Percentiles rank a stretch among this genome's conserved stretches.
These are phyloP conservation scores for Morpho achilles DNA, from an alignment of 2,888 invertebrate genomes.

Conservation along the genomic window DNA sequence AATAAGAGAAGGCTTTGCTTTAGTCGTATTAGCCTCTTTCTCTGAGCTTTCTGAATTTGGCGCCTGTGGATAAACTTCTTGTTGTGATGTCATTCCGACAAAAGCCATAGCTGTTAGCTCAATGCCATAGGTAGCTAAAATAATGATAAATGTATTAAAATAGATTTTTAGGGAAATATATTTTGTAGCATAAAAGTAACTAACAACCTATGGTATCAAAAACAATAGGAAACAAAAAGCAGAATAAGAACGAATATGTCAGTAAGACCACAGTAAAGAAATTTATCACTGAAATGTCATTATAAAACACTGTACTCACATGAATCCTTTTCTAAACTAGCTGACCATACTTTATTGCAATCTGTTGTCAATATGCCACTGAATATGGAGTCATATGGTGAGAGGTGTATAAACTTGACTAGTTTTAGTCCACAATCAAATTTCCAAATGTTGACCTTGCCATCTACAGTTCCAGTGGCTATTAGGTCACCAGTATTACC, in stretches of 20 bases:
- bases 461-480: constrained; percentile 79
- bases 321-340: constrained; percentile 66
- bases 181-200: too few relatives aligned
- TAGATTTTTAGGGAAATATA: too few relatives aligned
- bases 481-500: constrained; percentile 80
- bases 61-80: constrained; percentile 53
- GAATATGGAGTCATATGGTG: constrained; percentile 72
- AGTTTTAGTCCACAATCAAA: constrained; percentile 88
- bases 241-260: too few relatives aligned
- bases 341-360: constrained; percentile 67
- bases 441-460: constrained; percentile 90
- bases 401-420: constrained; percentile 79
- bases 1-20: constrained; percentile 62
- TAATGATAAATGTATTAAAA: too few relatives aligned
- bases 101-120: constrained; percentile 71
- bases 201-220: too few relatives aligned
- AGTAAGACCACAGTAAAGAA: not conserved
- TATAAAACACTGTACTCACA: constrained; percentile 46
- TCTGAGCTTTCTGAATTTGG: constrained; percentile 54
- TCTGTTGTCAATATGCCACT: constrained; percentile 65
- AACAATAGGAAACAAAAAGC: too few relatives aligned
- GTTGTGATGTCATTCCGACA: constrained; percentile 61
- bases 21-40: constrained; percentile 50
- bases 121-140: constrained; percentile 61
- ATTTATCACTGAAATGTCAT: not conserved